Percentiles rank a stretch among this genome's conserved stretches.
Conservation (phyloP, 2,113 vertebrate species). For the Neofelis nebulosa region DNA sequence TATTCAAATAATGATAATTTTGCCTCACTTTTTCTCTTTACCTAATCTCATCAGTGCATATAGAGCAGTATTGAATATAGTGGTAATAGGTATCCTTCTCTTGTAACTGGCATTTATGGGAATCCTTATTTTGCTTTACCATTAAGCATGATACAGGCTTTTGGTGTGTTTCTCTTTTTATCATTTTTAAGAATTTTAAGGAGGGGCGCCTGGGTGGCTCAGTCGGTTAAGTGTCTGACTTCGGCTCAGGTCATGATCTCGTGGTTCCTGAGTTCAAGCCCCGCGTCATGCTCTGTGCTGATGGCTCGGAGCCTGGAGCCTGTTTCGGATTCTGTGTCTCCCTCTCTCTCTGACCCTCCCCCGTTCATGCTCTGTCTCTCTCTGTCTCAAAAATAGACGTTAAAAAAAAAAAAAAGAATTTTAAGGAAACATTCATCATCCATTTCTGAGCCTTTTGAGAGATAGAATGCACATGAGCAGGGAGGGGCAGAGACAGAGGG, state of each 20-base stretch:
- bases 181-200: background rate
- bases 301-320: no score
- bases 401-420: background rate
- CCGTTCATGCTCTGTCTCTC: no score
- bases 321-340: no score
- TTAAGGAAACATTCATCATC: background rate
- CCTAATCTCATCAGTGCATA: background rate
- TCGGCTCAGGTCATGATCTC: no score
- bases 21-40: background rate
- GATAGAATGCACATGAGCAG: no score
- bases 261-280: no score
- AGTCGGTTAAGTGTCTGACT: no score
- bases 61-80: background rate
- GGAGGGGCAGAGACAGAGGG: no score
- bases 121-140: constrained; percentile 1
- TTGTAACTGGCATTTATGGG: background rate
- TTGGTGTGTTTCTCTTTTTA: background rate
- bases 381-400: no score
- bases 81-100: background rate
- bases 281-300: no score
- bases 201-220: no score
- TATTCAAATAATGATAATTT: constrained; percentile 4
- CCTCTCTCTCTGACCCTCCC: no score
- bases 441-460: background rate
- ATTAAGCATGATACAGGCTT: background rate